Base-by-base conservation (phyloP, 1,140 invertebrate genomes). In the Scaptomyza hsui region DNA sequence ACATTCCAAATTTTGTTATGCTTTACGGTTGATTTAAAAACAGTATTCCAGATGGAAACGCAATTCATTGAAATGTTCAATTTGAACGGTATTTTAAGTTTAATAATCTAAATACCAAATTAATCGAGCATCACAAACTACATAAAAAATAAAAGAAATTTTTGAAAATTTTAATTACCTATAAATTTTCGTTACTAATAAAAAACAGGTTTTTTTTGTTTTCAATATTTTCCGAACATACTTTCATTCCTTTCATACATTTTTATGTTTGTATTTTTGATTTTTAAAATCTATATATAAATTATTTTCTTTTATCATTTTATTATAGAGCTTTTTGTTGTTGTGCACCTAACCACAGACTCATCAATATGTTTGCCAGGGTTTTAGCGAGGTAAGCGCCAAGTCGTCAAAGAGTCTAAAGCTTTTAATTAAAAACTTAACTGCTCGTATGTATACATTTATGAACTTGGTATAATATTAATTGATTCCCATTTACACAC, bases 281-380 rank as follows among this genome's bases (percentile, higher is more conserved):
- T 63, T 52, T 47, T 32, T 7, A 26, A 18, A 21, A 29, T 19
- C 10, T 16, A 24, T 32, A 62, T 35, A 49, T 32, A 16, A 16
- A 26, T 47, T 29, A 35, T 48, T 61, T 69, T 15, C 21, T 69
- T 32, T 63, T 49, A 67, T 72, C 24, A 29, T 45, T 67, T 72
- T 21, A 21, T 72, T 67, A 29, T 67, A 72, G 69, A 45, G 63
- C 69, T 72, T 72, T 72, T 72, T 67, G 61, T 71, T 72, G 69
- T 72, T 72, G 69, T 72, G 47, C 62, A 72, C 48, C 44, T 67
- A 72, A 71, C 60, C 61, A 69, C 19, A 51, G 18, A 60, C 9
- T 16, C 32, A 48, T 41, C 61, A 59, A 41, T 39, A 51, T 48
- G 24, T 69, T 52, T 47, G 29, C 51, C 35, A 56, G 35, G 5